Conservation (phyloP, 1,140 invertebrate species). For the Babylonia areolata region DNA sequence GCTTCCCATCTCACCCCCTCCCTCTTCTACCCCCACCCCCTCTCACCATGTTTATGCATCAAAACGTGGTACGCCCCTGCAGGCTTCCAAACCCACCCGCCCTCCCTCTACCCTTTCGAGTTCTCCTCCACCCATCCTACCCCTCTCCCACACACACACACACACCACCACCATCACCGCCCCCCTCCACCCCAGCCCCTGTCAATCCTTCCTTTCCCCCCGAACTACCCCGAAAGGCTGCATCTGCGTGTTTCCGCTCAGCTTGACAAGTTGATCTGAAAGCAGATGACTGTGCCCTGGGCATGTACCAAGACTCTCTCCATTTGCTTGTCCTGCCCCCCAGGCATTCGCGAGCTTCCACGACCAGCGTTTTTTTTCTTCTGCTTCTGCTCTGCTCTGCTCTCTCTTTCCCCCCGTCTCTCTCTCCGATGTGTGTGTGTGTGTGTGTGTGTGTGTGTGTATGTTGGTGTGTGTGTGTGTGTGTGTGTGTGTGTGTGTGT, state of each 20-base stretch:
- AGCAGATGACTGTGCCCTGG: slow-evolving; percentile 39
- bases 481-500: too few species aligned
- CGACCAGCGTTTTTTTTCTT: slow-evolving; percentile 19
- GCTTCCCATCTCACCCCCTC: not conserved
- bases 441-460: too few species aligned
- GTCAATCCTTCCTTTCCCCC: not conserved
- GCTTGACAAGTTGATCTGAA: slow-evolving; percentile 45
- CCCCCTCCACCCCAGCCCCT: not conserved
- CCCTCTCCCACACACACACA: not conserved
- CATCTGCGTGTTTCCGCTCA: slow-evolving; percentile 31
- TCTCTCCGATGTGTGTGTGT: not conserved
- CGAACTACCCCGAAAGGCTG: slow-evolving; percentile 3
- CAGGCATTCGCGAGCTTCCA: not conserved
- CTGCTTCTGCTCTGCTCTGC: not conserved
- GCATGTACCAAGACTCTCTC: slow-evolving; percentile 7
- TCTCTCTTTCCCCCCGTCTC: too few species aligned
- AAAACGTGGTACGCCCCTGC: not conserved
- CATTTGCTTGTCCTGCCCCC: slow-evolving; percentile 29
- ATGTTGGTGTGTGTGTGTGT: too few species aligned
- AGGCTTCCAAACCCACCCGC: not conserved
- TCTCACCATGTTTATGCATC: slow-evolving; percentile 12
- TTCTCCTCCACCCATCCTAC: not conserved
- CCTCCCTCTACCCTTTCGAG: not conserved
- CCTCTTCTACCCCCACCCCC: not conserved
- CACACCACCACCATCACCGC: not conserved